Evolutionary conservation across 2,797 vertebrate genomes (phyloP), one percentile per base, ranked within the genome.

Genomic region (Triplophysa yarkandensis): DNA sequence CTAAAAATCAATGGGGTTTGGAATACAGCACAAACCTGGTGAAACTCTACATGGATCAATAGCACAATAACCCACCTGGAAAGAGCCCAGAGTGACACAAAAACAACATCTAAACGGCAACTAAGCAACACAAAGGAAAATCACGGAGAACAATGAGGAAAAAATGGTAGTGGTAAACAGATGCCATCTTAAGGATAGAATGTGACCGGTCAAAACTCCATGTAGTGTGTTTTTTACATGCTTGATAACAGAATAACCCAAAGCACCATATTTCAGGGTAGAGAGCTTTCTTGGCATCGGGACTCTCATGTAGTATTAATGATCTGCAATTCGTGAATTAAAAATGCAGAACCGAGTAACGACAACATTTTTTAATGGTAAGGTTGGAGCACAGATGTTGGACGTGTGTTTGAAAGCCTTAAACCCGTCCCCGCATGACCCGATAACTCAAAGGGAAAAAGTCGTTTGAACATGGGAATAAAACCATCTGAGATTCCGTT

Each of bases 31-130:
- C 74, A 86, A 80, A 78, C 80, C 82, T 83, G 86, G 80, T 86
- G 88, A 89, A 89, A 89, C 74, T 83, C 76, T 81, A 58, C 32
- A n/a, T 64, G 84, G 86, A 90, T 93, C 89, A 87, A 89, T 91
- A 90, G 73, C 68, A 84, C 82, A 91, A 90, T 80, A 86, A 85
- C 83, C 79, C 84, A 85, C 65, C 57, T 82, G 78, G 46, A 72
- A 83, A 82, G 85, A 79, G 77, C 85, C 57, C 82, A 71, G 75
- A 78, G 50, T 76, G 64, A 66, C 74, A 62, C 8, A 74, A 73
- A 66, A 57, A 82, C 61, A 41, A 14, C 28, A 62, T 80, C 28
- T 48, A 17, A 67, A 60, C 52, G 36, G 28, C 28, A 60, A 52
- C 64, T n/a, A n/a, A 13, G 48, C 5, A 39, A 62, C 55, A 74